Evolutionary conservation across 1,140 invertebrate genomes (phyloP).

Genomic region (Drosophila willistoni): DNA sequence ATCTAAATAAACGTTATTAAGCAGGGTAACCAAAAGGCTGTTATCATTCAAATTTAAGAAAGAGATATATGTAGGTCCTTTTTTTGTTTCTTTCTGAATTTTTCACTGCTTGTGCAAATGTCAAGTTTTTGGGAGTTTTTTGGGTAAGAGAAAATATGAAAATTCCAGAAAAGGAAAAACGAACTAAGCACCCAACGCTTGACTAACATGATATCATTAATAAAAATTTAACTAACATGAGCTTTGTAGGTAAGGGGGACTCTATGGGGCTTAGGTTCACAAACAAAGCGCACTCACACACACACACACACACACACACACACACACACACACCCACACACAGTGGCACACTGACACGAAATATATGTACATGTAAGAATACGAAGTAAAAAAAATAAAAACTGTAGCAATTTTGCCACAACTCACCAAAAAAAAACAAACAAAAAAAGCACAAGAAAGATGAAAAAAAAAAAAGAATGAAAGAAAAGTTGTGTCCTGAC

Average conservation of each 20-base stretch:
- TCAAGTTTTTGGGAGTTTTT: constrained; percentile 30
- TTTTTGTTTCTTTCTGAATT: background rate
- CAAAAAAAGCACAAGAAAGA: background rate
- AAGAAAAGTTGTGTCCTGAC: constrained; percentile 39
- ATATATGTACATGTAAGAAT: background rate
- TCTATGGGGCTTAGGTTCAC: background rate
- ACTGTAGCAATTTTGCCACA: constrained; percentile 27
- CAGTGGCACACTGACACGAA: background rate
- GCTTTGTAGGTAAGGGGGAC: constrained; percentile 18
- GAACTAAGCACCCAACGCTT: constrained; percentile 33
- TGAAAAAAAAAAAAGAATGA: constrained; percentile 8
- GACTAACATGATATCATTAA: constrained; percentile 66
- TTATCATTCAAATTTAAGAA: too few species aligned
- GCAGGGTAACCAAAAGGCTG: background rate
- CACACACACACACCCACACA: constrained; percentile 3
- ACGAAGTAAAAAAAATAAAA: constrained; percentile 1
- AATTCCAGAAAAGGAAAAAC: constrained; percentile 4
- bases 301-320: background rate
- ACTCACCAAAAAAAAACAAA: background rate
- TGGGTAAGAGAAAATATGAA: constrained; percentile 26
- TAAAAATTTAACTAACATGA: constrained; percentile 73
- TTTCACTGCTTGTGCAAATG: constrained; percentile 24
- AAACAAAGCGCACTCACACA: background rate
- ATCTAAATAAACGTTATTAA: too few species aligned
- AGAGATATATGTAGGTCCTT: background rate